A percentile compares a stretch with the other conserved stretches of the same genome.
Conservation (phyloP, 2,888 invertebrate species). For the Andrena haemorrhoa region DNA sequence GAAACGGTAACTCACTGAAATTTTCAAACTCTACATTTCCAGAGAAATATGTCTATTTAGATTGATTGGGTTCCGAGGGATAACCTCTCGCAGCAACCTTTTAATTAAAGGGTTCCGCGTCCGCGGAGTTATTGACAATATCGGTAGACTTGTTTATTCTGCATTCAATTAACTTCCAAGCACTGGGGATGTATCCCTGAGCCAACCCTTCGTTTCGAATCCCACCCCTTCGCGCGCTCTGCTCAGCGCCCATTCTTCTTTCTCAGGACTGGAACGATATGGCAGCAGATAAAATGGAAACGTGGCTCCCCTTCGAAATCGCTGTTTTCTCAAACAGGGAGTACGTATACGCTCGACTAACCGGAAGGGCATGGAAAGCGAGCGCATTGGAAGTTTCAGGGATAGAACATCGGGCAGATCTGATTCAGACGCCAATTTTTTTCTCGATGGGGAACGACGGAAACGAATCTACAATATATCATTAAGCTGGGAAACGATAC, state of each 20-base stretch:
- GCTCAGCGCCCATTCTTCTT: slow-evolving; percentile 47
- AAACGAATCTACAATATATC: background rate
- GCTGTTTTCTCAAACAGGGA: slow-evolving; percentile 47
- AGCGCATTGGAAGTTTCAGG: slow-evolving; percentile 40
- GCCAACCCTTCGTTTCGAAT: slow-evolving; percentile 28
- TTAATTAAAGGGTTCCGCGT: slow-evolving; percentile 43
- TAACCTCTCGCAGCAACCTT: slow-evolving; percentile 5
- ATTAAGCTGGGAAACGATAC: too few species aligned
- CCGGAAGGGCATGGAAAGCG: slow-evolving; percentile 9
- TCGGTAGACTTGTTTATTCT: slow-evolving; percentile 54
- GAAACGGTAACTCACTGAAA: background rate
- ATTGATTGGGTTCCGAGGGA: background rate
- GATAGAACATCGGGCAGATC: slow-evolving; percentile 29
- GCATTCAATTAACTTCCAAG: slow-evolving; percentile 61
- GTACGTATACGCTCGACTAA: slow-evolving; percentile 8
- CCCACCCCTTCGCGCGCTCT: slow-evolving; percentile 19
- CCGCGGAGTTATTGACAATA: slow-evolving; percentile 33
- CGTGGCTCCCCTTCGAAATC: slow-evolving; percentile 41
- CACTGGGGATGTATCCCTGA: slow-evolving; percentile 35
- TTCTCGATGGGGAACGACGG: background rate
- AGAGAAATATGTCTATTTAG: background rate
- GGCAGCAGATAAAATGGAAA: slow-evolving; percentile 62
- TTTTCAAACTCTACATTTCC: background rate
- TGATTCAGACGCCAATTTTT: slow-evolving; percentile 43
- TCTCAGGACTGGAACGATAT: slow-evolving; percentile 39